Base-by-base conservation (phyloP, 2,888 invertebrate genomes). In the Drosophila pseudotalamancana region DNA sequence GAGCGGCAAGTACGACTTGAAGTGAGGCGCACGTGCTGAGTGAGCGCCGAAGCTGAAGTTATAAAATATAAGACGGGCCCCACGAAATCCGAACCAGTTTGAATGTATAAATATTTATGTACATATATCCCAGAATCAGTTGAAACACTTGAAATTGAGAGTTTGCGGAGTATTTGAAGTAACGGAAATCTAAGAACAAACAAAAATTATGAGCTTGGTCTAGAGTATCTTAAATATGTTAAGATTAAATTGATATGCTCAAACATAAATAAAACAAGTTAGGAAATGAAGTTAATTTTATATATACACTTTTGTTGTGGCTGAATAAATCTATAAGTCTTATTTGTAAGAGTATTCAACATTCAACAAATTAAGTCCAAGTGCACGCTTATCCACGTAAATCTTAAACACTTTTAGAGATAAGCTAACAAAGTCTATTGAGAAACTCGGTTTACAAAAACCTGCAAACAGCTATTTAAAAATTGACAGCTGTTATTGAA, bases 81-180 rank as follows among this genome's bases (percentile, higher is more conserved):
- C n/a, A 21, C 34, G 27, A 61, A 18, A 43, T n/a, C 8, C 35
- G 29, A 59, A 59, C 62, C 57, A 27, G 57, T 59, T 59, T 61
- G 2, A 8, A 8, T 37, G n/a, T 9, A 35, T 59, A 59, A 59
- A 62, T 45, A 59, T 59, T 59, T 59, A 37, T 19, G 19, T 29
- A 29, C 11, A 11, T 29, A 25, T 25, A 16, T 1, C 12, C 12
- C 16, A 34, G 45, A 43, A n/a, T 18, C 16, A 23, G 16, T 12
- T 43, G 12, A 21, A 29, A 19, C 40, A 34, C n/a, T 29, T 27
- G 19, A 16, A 21, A 61, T 16, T 4, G 12, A 18, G 21, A 35
- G 27, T 16, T n/a, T 23, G 4, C 18, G 4, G 31, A 23, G 48
- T 31, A 1, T 23, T 27, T n/a, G 16, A 39, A 16, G 3, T 48